phyloP scores from a whole-genome alignment of 1,140 invertebrate species.

The Steinernema khuongi region DNA sequence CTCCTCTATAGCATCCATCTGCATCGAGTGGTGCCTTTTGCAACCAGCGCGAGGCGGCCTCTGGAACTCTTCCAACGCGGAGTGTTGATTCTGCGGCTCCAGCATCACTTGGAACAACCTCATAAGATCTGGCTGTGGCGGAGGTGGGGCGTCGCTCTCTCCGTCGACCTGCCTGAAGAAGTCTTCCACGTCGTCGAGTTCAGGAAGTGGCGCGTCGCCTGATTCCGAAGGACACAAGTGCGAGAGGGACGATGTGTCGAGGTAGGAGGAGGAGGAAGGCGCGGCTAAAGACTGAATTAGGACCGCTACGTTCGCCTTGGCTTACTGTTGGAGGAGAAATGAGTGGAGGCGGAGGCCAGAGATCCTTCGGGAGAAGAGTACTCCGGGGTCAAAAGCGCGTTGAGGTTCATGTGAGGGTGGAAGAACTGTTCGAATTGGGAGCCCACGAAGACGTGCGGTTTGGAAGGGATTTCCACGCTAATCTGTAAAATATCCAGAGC shows the following conservation, averaged over 20 bases:
- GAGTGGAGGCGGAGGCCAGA: background rate
- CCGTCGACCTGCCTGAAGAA: background rate
- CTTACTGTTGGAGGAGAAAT: slow-evolving; percentile 2
- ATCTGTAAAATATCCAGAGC: background rate
- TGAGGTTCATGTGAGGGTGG: background rate
- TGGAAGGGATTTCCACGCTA: background rate
- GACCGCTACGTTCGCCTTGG: background rate
- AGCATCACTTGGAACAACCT: background rate
- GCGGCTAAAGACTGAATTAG: background rate
- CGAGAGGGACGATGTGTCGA: background rate
- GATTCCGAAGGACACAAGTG: slow-evolving; percentile 8
- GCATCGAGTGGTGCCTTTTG: slow-evolving; percentile 7
- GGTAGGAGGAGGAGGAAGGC: background rate
- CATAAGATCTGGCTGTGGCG: background rate
- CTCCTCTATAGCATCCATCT: background rate
- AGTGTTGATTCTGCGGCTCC: background rate
- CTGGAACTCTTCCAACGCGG: background rate
- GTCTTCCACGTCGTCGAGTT: background rate
- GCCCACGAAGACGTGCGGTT: background rate
- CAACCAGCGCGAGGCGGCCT: background rate
- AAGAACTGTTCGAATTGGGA: background rate
- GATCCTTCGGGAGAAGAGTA: slow-evolving; percentile 6
- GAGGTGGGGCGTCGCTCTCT: background rate
- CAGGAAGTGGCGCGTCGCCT: background rate
- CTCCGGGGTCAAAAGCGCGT: background rate